A percentile compares a stretch with the other conserved stretches of the same genome.
These are phyloP conservation scores for Barnardius zonarius DNA, from an alignment of 2,113 vertebrate genomes.

Conservation along the genomic window DNA sequence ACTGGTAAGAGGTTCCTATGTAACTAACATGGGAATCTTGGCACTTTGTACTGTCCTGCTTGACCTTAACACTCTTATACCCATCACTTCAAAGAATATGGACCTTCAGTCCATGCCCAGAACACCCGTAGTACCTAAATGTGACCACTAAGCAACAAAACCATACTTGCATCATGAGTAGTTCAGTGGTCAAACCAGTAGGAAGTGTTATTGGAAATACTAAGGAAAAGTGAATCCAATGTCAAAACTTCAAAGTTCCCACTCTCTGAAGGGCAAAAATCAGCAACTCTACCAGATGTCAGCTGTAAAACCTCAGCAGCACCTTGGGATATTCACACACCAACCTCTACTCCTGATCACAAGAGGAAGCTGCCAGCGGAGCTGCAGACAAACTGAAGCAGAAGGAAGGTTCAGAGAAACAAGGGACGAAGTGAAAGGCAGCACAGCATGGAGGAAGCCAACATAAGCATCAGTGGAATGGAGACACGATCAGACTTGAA, in stretches of 20 bases:
- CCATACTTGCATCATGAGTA: neutral
- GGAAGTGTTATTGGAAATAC: accelerated
- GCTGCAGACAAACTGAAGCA: neutral
- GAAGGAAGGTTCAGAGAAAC: neutral
- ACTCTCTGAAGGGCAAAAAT: neutral
- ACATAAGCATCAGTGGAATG: neutral
- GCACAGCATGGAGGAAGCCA: neutral
- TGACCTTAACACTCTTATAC: neutral
- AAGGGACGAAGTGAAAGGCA: neutral
- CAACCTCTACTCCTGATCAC: neutral
- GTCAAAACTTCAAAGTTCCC: neutral
- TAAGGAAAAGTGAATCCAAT: neutral
- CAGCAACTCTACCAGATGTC: neutral
- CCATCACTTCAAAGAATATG: accelerated
- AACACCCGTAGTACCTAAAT: neutral
- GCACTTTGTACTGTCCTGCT: neutral
- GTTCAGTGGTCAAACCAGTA: neutral
- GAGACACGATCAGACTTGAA: neutral
- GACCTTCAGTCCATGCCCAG: neutral
- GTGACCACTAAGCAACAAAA: neutral
- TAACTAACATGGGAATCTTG: neutral
- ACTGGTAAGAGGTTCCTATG: accelerated
- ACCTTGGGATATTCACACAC: no score
- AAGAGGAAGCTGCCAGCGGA: neutral
- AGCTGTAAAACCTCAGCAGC: neutral